Percentiles rank a stretch among this genome's conserved stretches.
phyloP scores from a whole-genome alignment of 2,888 invertebrate genomes.

The Cerastis leucographa region DNA sequence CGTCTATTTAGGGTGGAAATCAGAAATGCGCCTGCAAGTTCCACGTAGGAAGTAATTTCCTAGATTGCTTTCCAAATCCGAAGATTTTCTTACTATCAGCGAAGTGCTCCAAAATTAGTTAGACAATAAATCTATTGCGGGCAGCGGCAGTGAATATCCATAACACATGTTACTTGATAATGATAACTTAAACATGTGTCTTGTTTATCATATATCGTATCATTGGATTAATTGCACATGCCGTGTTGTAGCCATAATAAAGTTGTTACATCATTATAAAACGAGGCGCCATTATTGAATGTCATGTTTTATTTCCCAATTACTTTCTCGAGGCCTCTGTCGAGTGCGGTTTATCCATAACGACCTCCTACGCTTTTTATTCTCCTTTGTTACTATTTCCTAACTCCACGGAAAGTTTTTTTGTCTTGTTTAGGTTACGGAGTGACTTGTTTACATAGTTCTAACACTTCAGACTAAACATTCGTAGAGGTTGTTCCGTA shows the following conservation, averaged over 20 bases:
- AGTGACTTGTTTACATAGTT: conserved; percentile 55
- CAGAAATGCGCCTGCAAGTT: conserved; percentile 56
- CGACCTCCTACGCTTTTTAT: conserved; percentile 57
- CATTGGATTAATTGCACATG: conserved; percentile 62
- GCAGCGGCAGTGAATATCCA: conserved; percentile 17
- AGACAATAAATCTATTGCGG: conserved; percentile 47
- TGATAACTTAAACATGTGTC: conserved; percentile 64
- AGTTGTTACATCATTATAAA: conserved; percentile 46
- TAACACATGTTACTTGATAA: conserved; percentile 63
- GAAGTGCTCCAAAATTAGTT: conserved; percentile 45
- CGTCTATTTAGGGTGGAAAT: conserved; percentile 62
- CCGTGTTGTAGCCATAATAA: conserved; percentile 52
- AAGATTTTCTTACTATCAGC: conserved; percentile 50
- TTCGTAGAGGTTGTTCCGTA: conserved; percentile 37
- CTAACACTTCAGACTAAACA: conserved; percentile 55
- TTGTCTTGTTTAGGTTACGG: conserved; percentile 54
- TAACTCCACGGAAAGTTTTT: conserved; percentile 31
- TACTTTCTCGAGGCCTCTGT: conserved; percentile 51
- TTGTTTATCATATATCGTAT: conserved; percentile 56
- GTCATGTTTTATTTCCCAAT: conserved; percentile 58
- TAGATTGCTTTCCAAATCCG: conserved; percentile 54
- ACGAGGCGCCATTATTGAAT: conserved; percentile 43
- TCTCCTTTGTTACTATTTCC: conserved; percentile 42
- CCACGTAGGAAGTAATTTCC: conserved; percentile 51
- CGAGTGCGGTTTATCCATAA: conserved; percentile 46